Evolutionary conservation across 2,113 vertebrate genomes (phyloP).

Genomic region (Pionites leucogaster): DNA sequence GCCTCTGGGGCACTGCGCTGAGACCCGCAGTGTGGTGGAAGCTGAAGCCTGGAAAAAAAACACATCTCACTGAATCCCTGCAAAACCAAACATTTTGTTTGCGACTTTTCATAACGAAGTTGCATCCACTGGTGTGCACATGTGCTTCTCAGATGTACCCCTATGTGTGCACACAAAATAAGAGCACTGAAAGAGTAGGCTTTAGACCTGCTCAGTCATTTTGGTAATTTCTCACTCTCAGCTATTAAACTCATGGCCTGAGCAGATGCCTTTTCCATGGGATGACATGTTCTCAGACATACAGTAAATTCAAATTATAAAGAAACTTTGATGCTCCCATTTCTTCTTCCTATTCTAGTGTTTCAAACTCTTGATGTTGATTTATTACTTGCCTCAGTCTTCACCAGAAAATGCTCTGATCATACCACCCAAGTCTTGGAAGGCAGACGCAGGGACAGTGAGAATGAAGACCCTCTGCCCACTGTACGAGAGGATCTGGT

Average conservation of each 20-base stretch:
- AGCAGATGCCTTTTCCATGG: neutral
- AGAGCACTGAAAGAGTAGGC: neutral
- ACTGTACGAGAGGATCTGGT: too few species aligned
- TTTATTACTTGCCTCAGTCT: neutral
- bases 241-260: neutral
- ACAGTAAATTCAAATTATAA: neutral
- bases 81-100: neutral
- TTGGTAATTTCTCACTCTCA: neutral
- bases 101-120: neutral
- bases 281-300: neutral
- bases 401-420: too few species aligned
- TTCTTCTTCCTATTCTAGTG: neutral
- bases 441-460: too few species aligned
- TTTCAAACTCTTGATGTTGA: neutral
- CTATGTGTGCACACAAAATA: neutral
- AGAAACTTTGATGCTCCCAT: neutral
- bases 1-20: accelerated
- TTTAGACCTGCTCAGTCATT: neutral
- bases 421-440: too few species aligned
- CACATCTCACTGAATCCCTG: neutral
- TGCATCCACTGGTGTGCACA: neutral
- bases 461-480: too few species aligned
- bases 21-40: neutral
- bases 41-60: neutral
- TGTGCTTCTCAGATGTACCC: neutral